Percentiles rank a stretch among this genome's conserved stretches.
Evolutionary conservation across 2,797 vertebrate genomes (phyloP).

Genomic region (Enteromius argenteus): DNA sequence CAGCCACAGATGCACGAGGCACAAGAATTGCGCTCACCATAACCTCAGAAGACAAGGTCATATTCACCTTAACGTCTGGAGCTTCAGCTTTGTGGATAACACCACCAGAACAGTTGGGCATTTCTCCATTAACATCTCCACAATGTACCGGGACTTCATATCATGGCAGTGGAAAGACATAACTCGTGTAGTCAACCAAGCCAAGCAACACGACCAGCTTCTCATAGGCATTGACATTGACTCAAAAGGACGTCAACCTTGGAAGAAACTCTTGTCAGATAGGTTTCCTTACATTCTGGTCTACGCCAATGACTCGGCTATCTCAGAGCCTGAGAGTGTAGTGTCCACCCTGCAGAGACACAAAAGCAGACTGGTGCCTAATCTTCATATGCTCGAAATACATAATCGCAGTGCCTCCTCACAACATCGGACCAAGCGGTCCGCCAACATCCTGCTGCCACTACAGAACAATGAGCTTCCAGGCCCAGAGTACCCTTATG

Average conservation of each 20-base stretch:
- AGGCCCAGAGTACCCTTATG: conserved; percentile 86
- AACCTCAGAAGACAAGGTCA: conserved; percentile 72
- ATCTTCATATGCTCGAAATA: conserved; percentile 65
- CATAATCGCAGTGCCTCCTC: conserved; percentile 67
- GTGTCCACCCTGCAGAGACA: conserved; percentile 85
- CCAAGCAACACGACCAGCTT: conserved; percentile 82
- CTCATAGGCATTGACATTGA: conserved; percentile 86
- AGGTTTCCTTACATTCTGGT: conserved; percentile 91
- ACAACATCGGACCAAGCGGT: conserved; percentile 79
- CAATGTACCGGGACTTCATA: conserved; percentile 73
- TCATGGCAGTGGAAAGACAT: conserved; percentile 94
- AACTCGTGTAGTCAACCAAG: conserved; percentile 84
- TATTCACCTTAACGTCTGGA: conserved; percentile 84
- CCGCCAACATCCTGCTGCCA: conserved; percentile 79
- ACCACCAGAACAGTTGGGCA: conserved; percentile 79
- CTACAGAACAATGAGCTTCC: conserved; percentile 96
- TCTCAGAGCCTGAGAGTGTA: conserved; percentile 90
- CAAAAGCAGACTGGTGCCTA: conserved; percentile 61
- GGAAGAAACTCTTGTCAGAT: conserved; percentile 75
- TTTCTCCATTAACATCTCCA: conserved; percentile 82
- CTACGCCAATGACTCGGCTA: conserved; percentile 93
- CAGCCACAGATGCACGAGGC: conserved; percentile 69
- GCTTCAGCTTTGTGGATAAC: conserved; percentile 78
- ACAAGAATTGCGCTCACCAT: conserved; percentile 66
- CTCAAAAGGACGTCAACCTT: conserved; percentile 68